Conservation (phyloP, 1,140 invertebrate genomes). For the Scylla paramamosain region DNA sequence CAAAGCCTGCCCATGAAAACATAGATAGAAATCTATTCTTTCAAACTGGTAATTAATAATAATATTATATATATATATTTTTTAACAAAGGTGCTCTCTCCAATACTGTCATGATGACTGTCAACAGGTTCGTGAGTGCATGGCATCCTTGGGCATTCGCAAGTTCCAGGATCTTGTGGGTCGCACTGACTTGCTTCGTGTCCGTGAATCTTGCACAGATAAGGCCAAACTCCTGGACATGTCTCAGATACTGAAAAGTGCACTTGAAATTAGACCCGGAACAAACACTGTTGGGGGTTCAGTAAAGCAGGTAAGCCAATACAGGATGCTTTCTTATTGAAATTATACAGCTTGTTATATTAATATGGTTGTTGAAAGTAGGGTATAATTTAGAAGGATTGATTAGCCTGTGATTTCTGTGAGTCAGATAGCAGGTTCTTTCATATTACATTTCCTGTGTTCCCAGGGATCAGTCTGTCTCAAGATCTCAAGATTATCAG, state of each 20-base stretch:
- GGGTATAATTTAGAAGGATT: too few species aligned
- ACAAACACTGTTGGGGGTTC: conserved; percentile 95
- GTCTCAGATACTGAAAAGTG: conserved; percentile 92
- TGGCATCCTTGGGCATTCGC: conserved; percentile 94
- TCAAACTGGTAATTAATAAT: too few species aligned
- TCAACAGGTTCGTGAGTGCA: conserved; percentile 88
- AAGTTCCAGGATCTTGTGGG: conserved; percentile 97
- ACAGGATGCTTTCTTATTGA: background rate
- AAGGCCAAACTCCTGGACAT: conserved; percentile 95
- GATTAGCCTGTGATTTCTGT: too few species aligned
- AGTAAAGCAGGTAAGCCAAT: conserved; percentile 83
- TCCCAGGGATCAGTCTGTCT: too few species aligned
- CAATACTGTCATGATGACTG: conserved; percentile 1
- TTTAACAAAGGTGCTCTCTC: background rate
- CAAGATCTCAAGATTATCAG: too few species aligned
- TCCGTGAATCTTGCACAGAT: conserved; percentile 83
- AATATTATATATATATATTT: too few species aligned
- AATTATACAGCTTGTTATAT: too few species aligned
- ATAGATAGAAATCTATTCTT: too few species aligned
- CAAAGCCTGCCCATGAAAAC: too few species aligned
- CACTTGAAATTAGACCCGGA: conserved; percentile 92
- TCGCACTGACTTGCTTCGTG: conserved; percentile 92
- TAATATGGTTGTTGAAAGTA: too few species aligned
- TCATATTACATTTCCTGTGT: background rate
- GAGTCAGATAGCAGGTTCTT: background rate